These are phyloP conservation scores for Teleogryllus occipitalis DNA, from an alignment of 1,140 invertebrate genomes.

Conservation along the genomic window DNA sequence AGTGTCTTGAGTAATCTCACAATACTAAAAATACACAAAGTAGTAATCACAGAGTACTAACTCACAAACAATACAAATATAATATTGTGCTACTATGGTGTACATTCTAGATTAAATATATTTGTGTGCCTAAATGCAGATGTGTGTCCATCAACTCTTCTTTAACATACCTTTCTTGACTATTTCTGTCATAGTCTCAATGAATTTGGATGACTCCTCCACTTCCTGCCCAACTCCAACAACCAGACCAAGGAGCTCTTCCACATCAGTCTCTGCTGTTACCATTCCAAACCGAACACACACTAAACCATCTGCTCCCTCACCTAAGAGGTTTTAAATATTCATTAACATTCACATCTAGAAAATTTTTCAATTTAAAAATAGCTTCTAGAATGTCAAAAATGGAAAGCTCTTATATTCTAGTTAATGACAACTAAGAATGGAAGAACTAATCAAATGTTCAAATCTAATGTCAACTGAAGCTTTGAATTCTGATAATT, in stretches of 20 bases:
- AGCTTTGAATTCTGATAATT: no score
- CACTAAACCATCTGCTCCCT: constrained; percentile 72
- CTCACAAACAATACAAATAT: not conserved
- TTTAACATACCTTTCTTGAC: constrained; percentile 64
- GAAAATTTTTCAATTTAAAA: no score
- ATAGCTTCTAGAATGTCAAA: no score
- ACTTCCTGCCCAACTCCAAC: constrained; percentile 79
- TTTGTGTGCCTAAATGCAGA: not conserved
- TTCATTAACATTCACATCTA: no score
- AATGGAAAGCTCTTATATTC: no score
- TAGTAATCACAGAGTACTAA: not conserved
- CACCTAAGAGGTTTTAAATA: constrained; percentile 41
- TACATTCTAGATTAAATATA: not conserved
- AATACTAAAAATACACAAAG: not conserved
- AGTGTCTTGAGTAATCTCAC: not conserved
- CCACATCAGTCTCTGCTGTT: constrained; percentile 86
- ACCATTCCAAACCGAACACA: constrained; percentile 96
- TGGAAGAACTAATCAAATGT: no score
- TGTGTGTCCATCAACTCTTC: not conserved
- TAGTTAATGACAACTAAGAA: no score
- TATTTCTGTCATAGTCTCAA: constrained; percentile 91
- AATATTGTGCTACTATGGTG: not conserved
- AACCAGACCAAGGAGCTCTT: constrained; percentile 80
- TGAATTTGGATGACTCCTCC: constrained; percentile 83
- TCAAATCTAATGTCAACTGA: no score